Evolutionary conservation across 2,888 invertebrate species (phyloP).

Genomic region (Nemapogon koenigi): DNA sequence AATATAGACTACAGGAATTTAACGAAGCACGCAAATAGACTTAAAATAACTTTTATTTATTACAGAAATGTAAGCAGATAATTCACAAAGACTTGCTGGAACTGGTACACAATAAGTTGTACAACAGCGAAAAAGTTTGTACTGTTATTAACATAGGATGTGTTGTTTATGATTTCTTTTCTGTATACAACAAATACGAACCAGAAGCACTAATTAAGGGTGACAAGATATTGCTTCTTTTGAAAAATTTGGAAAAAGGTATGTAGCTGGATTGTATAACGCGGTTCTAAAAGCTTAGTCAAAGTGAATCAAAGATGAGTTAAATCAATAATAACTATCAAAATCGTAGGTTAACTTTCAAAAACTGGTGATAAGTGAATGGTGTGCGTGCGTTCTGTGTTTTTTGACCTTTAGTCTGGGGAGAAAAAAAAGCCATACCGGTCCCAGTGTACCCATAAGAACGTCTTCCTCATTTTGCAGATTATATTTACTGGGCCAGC

Average conservation of each 20-base stretch:
- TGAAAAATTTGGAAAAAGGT: constrained; percentile 46
- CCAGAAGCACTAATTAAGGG: constrained; percentile 37
- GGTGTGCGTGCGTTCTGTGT: too few species aligned
- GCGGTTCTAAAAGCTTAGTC: background rate
- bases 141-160: constrained; percentile 37
- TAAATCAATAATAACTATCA: too few species aligned
- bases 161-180: constrained; percentile 38
- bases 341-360: too few species aligned
- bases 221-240: constrained; percentile 29
- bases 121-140: constrained; percentile 29
- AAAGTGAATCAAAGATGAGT: background rate
- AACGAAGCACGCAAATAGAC: background rate
- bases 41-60: constrained; percentile 16
- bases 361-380: too few species aligned
- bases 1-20: too few species aligned
- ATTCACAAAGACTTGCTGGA: constrained; percentile 38
- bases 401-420: too few species aligned
- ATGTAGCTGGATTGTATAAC: constrained; percentile 5
- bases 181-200: constrained; percentile 35
- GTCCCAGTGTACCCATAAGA: too few species aligned
- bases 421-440: too few species aligned
- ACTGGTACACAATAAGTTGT: constrained; percentile 26
- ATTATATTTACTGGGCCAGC: too few species aligned
- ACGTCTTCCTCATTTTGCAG: too few species aligned
- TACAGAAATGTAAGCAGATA: constrained; percentile 48